phyloP scores from a whole-genome alignment of 2,113 vertebrate species.

The Hemichromis elongatus region DNA sequence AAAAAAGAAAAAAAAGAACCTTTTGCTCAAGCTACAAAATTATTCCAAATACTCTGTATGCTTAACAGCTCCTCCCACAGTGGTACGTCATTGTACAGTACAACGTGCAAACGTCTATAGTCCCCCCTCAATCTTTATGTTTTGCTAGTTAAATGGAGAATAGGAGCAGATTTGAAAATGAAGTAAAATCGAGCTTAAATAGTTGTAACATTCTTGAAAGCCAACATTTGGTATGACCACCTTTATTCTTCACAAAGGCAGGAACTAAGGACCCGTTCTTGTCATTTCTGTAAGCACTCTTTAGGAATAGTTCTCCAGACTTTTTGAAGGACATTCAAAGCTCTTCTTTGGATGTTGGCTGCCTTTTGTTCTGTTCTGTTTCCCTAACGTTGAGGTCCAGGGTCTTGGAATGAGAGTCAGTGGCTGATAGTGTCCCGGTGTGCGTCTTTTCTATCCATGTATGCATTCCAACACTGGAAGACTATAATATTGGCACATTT shows the following conservation, averaged over 20 bases:
- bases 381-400: background rate
- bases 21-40: background rate
- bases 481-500: background rate
- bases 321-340: too few relatives aligned
- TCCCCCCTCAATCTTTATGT: background rate
- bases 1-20: background rate
- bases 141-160: background rate
- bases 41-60: background rate
- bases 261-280: too few relatives aligned
- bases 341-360: too few relatives aligned
- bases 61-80: background rate
- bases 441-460: background rate
- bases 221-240: background rate
- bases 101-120: background rate
- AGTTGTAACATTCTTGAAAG: background rate
- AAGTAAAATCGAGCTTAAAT: background rate
- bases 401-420: background rate
- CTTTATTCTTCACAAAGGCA: background rate
- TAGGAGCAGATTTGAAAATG: background rate
- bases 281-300: background rate
- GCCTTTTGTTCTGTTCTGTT: too few relatives aligned
- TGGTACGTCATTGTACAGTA: background rate
- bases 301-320: too few relatives aligned
- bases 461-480: background rate
- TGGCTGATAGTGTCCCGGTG: background rate